Conservation (phyloP, 2,888 invertebrate genomes). For the Isoperla grammatica region DNA sequence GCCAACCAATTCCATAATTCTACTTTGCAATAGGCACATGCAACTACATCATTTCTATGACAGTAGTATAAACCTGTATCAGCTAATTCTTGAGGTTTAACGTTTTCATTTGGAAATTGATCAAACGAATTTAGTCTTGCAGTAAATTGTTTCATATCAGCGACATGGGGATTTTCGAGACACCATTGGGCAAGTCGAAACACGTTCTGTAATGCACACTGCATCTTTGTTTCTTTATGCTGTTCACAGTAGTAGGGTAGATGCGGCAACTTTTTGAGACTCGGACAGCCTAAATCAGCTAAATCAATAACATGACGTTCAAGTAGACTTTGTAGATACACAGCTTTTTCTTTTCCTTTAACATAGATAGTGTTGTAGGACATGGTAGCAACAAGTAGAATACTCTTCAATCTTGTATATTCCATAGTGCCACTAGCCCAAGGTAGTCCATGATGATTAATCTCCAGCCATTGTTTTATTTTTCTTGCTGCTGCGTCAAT, state of each 20-base stretch:
- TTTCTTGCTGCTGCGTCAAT: not conserved
- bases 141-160: not conserved
- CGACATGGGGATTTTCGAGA: not conserved
- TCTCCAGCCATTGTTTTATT: not conserved
- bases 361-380: not conserved
- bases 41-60: not conserved
- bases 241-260: not conserved
- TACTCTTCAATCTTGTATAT: not conserved
- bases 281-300: not conserved
- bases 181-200: not conserved
- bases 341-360: not conserved
- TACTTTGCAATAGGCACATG: not conserved
- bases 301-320: not conserved
- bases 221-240: not conserved
- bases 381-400: not conserved
- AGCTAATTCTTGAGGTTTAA: not conserved
- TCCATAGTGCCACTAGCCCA: not conserved
- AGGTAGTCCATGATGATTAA: not conserved
- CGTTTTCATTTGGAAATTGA: not conserved
- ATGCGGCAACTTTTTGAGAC: not conserved
- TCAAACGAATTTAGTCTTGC: not conserved
- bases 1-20: not conserved
- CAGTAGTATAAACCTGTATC: not conserved
- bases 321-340: not conserved
- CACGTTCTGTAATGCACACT: not conserved